phyloP scores from a whole-genome alignment of 2,888 invertebrate genomes.

The Spatulosminthurus flaviceps region DNA sequence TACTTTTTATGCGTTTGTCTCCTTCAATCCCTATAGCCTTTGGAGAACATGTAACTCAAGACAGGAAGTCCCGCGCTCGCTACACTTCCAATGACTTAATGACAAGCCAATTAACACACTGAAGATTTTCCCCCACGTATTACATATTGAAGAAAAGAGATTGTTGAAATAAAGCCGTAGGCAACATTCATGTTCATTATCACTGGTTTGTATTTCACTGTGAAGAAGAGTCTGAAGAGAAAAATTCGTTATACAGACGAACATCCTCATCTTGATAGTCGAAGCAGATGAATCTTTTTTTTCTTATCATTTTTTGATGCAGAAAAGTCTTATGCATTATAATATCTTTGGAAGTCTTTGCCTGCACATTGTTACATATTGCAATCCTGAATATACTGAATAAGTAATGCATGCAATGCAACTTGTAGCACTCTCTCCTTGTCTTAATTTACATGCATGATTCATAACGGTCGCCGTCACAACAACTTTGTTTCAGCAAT shows the following conservation, averaged over 20 bases:
- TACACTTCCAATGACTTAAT: slow-evolving; percentile 32
- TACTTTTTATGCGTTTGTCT: neutral
- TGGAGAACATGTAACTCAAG: neutral
- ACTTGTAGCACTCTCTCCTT: neutral
- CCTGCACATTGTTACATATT: too few relatives aligned
- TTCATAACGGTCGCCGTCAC: slow-evolving; percentile 37
- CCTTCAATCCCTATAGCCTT: neutral
- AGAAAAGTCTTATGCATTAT: too few relatives aligned
- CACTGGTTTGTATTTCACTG: slow-evolving; percentile 15
- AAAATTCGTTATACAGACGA: too few relatives aligned
- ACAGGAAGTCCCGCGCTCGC: slow-evolving; percentile 1
- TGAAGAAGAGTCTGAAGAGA: too few relatives aligned
- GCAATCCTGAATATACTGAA: too few relatives aligned
- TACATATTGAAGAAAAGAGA: neutral
- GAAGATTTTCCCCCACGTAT: neutral
- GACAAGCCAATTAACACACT: slow-evolving; percentile 37
- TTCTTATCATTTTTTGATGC: too few relatives aligned
- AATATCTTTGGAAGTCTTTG: too few relatives aligned
- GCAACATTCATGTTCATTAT: slow-evolving; percentile 40
- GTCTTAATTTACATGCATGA: slow-evolving; percentile 29
- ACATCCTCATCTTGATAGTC: too few relatives aligned
- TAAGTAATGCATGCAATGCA: too few relatives aligned
- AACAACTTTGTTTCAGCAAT: slow-evolving; percentile 30
- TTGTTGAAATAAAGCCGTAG: slow-evolving; percentile 24
- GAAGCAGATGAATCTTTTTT: too few relatives aligned